Conservation (phyloP, 2,113 vertebrate species). For the Pterophyllum scalare region DNA sequence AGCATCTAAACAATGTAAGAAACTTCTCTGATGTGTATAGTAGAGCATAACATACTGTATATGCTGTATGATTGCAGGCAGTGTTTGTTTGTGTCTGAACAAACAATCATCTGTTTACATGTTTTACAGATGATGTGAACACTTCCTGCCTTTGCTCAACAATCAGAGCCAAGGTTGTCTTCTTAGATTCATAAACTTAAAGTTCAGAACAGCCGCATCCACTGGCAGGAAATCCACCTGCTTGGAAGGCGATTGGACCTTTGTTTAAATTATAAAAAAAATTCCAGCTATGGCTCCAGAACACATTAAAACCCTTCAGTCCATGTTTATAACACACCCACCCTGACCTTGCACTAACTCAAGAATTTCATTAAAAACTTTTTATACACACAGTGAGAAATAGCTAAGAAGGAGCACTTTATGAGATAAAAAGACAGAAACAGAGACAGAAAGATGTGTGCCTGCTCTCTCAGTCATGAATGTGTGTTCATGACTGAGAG, state of each 20-base stretch:
- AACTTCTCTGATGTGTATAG: background rate
- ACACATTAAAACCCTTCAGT: constrained; percentile 7
- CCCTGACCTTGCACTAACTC: constrained; percentile 31
- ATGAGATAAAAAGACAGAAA: background rate
- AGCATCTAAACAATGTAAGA: constrained; percentile 5
- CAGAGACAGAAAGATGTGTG: background rate
- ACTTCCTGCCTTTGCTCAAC: constrained; percentile 21
- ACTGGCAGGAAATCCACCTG: constrained; percentile 51
- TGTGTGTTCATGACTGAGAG: background rate
- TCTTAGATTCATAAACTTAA: constrained; percentile 15
- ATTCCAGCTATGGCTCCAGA: constrained; percentile 62
- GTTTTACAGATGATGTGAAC: constrained; percentile 35
- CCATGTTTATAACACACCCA: constrained; percentile 35
- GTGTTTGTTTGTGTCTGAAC: constrained; percentile 23
- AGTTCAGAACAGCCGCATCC: constrained; percentile 47
- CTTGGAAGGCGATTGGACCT: constrained; percentile 29
- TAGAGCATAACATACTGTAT: constrained; percentile 6
- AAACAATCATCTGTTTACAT: constrained; percentile 56
- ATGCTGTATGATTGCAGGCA: constrained; percentile 13
- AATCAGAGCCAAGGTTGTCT: constrained; percentile 25
- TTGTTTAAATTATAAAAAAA: constrained; percentile 64
- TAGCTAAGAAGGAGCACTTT: background rate
- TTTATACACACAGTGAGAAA: constrained; percentile 7
- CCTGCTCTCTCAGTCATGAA: background rate
- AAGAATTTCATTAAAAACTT: constrained; percentile 38